phyloP scores from a whole-genome alignment of 2,888 invertebrate genomes.

The Morinoia aosen region DNA sequence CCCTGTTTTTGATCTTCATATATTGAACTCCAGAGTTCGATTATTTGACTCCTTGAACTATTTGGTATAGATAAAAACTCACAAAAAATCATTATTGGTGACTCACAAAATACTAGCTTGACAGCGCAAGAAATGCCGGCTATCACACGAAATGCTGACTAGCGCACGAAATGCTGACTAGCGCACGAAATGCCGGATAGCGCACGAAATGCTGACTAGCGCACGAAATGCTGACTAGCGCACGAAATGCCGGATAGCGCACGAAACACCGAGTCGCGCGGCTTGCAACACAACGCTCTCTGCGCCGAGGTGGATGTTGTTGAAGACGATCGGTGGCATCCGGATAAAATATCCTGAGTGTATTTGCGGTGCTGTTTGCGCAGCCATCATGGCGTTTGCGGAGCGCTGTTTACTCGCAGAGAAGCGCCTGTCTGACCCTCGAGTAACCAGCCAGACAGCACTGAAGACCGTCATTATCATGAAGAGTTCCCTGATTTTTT shows the following conservation, averaged over 20 bases:
- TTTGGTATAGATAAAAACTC: too few species aligned
- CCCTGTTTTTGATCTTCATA: too few species aligned
- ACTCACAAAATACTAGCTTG: too few species aligned
- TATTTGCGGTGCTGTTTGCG: conserved; percentile 31
- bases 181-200: too few species aligned
- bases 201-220: too few species aligned
- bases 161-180: too few species aligned
- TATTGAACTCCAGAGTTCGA: too few species aligned
- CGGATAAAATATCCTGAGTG: conserved; percentile 46
- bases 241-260: background rate
- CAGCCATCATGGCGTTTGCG: conserved; percentile 47
- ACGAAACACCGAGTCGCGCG: background rate
- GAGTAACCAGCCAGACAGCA: background rate
- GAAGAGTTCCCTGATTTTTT: background rate
- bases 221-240: too few species aligned
- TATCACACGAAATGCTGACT: too few species aligned
- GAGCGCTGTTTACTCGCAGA: background rate
- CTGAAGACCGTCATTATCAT: conserved; percentile 12
- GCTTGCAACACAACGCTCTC: background rate
- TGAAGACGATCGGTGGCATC: conserved; percentile 34
- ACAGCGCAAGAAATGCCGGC: too few species aligned
- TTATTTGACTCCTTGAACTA: too few species aligned
- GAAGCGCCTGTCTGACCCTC: conserved; percentile 40
- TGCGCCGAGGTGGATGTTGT: conserved; percentile 1
- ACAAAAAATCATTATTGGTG: too few species aligned